phyloP scores from a whole-genome alignment of 2,888 invertebrate genomes.

The Margaritifera margaritifera region DNA sequence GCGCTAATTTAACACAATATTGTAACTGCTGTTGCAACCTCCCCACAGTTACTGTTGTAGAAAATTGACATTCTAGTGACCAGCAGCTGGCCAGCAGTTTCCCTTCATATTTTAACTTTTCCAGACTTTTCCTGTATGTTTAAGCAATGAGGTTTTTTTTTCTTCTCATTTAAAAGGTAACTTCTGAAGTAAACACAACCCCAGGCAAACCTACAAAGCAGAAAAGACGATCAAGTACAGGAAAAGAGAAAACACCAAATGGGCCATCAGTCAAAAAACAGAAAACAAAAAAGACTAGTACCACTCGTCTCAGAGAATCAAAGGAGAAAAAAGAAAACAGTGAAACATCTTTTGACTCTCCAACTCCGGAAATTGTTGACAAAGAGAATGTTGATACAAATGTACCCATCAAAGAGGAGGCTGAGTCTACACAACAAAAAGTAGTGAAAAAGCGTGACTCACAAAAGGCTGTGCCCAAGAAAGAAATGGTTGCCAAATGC shows the following conservation, averaged over 20 bases:
- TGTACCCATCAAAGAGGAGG: no score
- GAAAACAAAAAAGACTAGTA: constrained; percentile 23
- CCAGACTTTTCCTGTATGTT: background rate
- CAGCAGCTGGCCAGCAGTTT: no score
- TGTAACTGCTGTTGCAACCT: no score
- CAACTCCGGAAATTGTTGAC: constrained; percentile 5
- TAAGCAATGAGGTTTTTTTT: background rate
- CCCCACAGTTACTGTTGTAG: no score
- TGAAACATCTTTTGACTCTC: constrained; percentile 6
- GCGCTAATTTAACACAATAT: no score
- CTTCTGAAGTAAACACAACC: constrained; percentile 11
- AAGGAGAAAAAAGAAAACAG: constrained; percentile 10
- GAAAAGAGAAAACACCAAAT: constrained; percentile 36
- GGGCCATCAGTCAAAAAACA: constrained; percentile 46
- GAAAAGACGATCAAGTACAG: constrained; percentile 33
- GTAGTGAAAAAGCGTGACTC: no score
- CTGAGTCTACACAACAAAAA: no score
- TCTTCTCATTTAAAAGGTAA: background rate
- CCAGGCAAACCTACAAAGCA: constrained; percentile 35
- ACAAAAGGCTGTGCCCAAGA: no score
- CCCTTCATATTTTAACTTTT: no score
- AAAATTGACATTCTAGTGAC: no score
- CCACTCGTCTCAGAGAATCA: constrained; percentile 6
- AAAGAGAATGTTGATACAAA: constrained; percentile 13
- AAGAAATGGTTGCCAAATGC: constrained; percentile 41